Evolutionary conservation across 35 echinoderm and acorn worm genomes (phyloP), one percentile per base, ranked within the genome.

Genomic region (Lytechinus pictus): DNA sequence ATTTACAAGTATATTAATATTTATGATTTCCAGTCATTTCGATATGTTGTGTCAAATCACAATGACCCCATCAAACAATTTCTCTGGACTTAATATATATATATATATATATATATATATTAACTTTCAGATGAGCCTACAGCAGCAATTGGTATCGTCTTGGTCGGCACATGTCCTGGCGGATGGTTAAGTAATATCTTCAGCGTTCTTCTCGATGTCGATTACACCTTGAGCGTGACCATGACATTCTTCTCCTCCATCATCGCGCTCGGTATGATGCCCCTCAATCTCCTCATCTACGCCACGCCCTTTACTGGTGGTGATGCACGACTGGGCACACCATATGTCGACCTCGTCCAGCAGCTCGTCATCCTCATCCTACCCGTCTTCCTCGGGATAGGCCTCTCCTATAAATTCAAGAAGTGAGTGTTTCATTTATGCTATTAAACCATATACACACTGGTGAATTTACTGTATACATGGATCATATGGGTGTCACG

Each of bases 171-270:
- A 12, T 98, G 97, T 56, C 97, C 97, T 1, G 97, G 98, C 86
- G 98, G 98, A 52, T 97, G 96, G 97, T 91, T 99, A 9, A 97
- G 97, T 57, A 99, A 97, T 92, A 97, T 99, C 58, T 97, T 97
- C 94, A 96, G 94, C 89, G 53, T 99, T 10, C 96, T 99, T 24
- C 91, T 99, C 24, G 97, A 99, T 61, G 95, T 96, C 94, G 98
- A 99, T 57, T 94, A 98, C 53, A 89, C 97, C 53, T 96, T 99
- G 10, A 99, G 98, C 33, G 89, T 99, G 24, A 98, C 97, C 0
- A 99, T 99, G 98, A 99, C 98, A 2, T 97, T 97, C 86, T 99
- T 95, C 58, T 98, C 97, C 1, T 97, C 98, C 3, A 94, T 99
- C 28, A 94, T 96, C 14, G 97, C 97, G 9, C 86, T 99, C 14